These are phyloP conservation scores for Vidua chalybeata DNA, from an alignment of 2,113 vertebrate genomes.

Conservation along the genomic window DNA sequence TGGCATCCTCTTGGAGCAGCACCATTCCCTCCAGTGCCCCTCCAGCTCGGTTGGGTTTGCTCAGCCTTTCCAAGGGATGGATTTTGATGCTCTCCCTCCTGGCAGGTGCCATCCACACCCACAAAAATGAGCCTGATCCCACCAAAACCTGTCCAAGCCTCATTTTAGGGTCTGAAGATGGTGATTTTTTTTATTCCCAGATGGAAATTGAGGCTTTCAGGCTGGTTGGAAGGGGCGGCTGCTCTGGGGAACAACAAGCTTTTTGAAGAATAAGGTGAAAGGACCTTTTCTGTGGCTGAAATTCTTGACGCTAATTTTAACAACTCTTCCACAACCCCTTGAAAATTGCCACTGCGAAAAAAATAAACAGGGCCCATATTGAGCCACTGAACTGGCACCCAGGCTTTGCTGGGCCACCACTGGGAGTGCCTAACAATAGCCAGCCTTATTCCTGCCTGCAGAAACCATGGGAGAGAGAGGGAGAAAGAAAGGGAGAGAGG, in stretches of 20 bases:
- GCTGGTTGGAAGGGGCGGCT: not conserved
- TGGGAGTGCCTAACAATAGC: conserved; percentile 41
- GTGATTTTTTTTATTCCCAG: not conserved
- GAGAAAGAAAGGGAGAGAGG: not conserved
- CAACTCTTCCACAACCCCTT: conserved; percentile 53
- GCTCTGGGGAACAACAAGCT: conserved; percentile 54
- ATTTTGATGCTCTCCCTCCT: not conserved
- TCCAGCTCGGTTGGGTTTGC: not conserved
- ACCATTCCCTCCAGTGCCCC: not conserved
- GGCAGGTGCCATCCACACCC: conserved; percentile 34
- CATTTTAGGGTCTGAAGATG: not conserved
- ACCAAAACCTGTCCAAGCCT: not conserved
- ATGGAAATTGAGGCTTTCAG: not conserved
- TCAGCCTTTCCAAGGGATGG: not conserved
- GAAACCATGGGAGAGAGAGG: not conserved
- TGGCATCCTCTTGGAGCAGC: not conserved
- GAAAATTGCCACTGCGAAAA: conserved; percentile 67
- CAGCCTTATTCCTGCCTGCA: not conserved
- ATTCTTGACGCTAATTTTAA: conserved; percentile 72
- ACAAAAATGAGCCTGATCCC: accelerated
- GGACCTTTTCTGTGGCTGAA: conserved; percentile 64
- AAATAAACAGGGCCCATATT: conserved; percentile 73
- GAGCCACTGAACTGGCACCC: conserved; percentile 32
- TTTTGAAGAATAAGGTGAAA: conserved; percentile 71
- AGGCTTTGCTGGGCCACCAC: not conserved